Percentiles rank a stretch among this genome's conserved stretches.
Conservation (phyloP, 2,797 vertebrate genomes). For the Uromys caudimaculatus region DNA sequence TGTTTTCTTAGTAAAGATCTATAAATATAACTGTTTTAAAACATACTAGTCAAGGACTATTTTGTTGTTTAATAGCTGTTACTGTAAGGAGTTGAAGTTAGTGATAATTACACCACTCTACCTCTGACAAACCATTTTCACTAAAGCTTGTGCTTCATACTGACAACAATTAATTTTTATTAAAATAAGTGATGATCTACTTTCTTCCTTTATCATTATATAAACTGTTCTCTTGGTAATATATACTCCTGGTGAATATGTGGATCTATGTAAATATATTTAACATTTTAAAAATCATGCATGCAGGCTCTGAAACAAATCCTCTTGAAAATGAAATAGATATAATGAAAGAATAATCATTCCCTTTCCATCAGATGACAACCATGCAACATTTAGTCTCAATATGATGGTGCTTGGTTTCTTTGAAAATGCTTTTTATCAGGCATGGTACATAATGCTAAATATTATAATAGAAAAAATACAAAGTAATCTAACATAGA, state of each 20-base stretch:
- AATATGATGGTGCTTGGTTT: neutral
- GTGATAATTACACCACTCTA: neutral
- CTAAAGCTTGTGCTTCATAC: constrained; percentile 23
- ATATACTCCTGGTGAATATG: neutral
- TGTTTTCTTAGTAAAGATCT: constrained; percentile 74
- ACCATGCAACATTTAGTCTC: constrained; percentile 39
- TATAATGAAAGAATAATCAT: constrained; percentile 67
- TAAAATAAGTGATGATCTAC: neutral
- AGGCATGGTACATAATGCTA: constrained; percentile 43
- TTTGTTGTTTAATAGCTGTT: constrained; percentile 10
- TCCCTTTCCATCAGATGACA: constrained; percentile 59
- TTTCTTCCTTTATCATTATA: constrained; percentile 14
- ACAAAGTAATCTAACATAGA: constrained; percentile 3
- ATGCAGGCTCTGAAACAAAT: constrained; percentile 44
- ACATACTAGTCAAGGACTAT: constrained; percentile 39
- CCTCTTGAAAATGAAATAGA: constrained; percentile 61
- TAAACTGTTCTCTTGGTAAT: constrained; percentile 28
- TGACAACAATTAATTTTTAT: constrained; percentile 38
- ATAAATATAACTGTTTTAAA: constrained; percentile 66
- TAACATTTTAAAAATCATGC: constrained; percentile 61
- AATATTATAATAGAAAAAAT: constrained; percentile 55
- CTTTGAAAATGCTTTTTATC: constrained; percentile 68
- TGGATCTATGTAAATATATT: neutral
- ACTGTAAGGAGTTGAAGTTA: constrained; percentile 42
- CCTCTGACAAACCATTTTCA: constrained; percentile 39